Evolutionary conservation across 2,113 vertebrate species (phyloP), one percentile per base, ranked within the genome.

Genomic region (Limnothrissa miodon): DNA sequence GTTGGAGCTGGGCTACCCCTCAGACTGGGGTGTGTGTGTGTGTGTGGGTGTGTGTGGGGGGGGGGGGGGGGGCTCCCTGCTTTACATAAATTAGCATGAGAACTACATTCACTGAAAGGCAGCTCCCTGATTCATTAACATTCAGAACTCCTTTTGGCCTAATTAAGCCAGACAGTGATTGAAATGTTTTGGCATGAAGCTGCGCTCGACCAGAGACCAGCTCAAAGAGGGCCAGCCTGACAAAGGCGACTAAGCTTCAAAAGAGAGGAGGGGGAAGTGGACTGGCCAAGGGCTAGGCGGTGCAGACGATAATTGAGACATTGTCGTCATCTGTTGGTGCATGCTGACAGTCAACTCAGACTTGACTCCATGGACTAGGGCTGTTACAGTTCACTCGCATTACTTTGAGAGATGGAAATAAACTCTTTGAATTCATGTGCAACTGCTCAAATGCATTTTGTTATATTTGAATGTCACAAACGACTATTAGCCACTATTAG

Each of bases 81-180:
- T 89, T 89, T 89, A 90, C 91, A 93, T 94, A 93, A 93, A 93
- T 93, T 91, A 92, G 87, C 90, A 90, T 90, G 82, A 88, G 82
- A 90, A 90, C 84, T 87, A 86, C 86, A 83, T 91, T 85, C 87
- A 86, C 86, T 80, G 87, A 91, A 91, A 90, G 86, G 90, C 48
- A 85, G 86, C 87, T 85, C 88, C 83, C 87, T 83, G 79, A 84
- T 53, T 92, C 88, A 90, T 93, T 94, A 93, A 88, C 90, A 92
- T 92, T 89, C 91, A 89, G 88, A 82, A 91, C 89, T 90, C 89
- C 89, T 83, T 88, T 90, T 90, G 86, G 91, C 80, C 89, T 90
- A 89, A 91, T 92, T 86, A 87, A 53, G 79, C 45, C 87, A 91
- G 90, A 90, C 92, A 89, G 85, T 83, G 66, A 82, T 88, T 85